phyloP scores from a whole-genome alignment of 2,888 invertebrate species.

The Entomobrya proxima region DNA sequence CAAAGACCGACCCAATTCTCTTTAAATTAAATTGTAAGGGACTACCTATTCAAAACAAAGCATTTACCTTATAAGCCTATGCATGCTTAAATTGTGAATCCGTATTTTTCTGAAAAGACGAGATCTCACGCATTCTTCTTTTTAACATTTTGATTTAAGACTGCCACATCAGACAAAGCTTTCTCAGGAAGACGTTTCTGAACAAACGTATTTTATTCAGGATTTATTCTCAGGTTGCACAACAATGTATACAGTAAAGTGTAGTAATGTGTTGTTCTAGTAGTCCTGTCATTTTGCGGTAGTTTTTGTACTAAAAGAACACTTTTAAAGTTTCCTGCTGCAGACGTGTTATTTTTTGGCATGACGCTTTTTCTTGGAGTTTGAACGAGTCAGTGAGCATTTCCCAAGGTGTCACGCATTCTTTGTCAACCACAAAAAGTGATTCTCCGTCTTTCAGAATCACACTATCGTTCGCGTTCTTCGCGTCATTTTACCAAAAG shows the following conservation, averaged over 20 bases:
- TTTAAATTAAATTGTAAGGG: slow-evolving; percentile 22
- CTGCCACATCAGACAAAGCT: slow-evolving; percentile 13
- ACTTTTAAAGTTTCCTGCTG: slow-evolving; percentile 2
- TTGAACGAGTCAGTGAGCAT: slow-evolving; percentile 58
- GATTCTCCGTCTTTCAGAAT: slow-evolving; percentile 45
- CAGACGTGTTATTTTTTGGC: slow-evolving; percentile 32
- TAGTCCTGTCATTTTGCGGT: slow-evolving; percentile 45
- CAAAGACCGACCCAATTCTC: slow-evolving; percentile 64
- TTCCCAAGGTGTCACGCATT: slow-evolving; percentile 71
- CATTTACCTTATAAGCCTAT: too few relatives aligned
- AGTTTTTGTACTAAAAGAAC: slow-evolving; percentile 11
- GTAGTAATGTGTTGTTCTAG: not conserved
- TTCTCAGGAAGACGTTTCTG: slow-evolving; percentile 26
- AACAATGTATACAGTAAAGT: slow-evolving; percentile 8
- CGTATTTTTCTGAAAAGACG: not conserved
- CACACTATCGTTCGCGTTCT: slow-evolving; percentile 40
- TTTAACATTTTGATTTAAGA: slow-evolving; percentile 7
- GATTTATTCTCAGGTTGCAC: not conserved
- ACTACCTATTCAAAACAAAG: slow-evolving; percentile 31
- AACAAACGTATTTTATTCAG: not conserved
- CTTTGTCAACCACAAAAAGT: slow-evolving; percentile 71
- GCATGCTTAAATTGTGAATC: not conserved
- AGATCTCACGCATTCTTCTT: slow-evolving; percentile 41
- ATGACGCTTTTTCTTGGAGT: slow-evolving; percentile 50
- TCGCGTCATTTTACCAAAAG: not conserved